Evolutionary conservation across 2,797 vertebrate species (phyloP), one percentile per base, ranked within the genome.

Genomic region (Lycodopsis pacificus): DNA sequence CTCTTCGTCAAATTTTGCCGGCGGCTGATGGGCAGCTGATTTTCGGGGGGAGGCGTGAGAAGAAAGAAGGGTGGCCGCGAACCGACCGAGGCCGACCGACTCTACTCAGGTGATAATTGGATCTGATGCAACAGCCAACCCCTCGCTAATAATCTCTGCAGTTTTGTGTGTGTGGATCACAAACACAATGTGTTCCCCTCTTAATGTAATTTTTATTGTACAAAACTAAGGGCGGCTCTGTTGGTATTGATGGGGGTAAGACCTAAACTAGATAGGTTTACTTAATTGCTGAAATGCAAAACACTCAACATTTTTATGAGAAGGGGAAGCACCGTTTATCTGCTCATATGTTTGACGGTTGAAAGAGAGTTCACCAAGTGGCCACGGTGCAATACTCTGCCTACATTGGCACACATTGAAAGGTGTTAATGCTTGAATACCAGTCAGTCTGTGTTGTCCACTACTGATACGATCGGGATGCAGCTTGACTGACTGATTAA

Each of bases 51-150:
- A 83, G 63, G 73, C 38, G 34, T 80, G 82, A 88, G 84, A 71
- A 86, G 85, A 84, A 77, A 76, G 77, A 85, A 62, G 49, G 54
- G 76, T 61, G 56, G 78, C 86, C 77, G 80, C 84, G 73, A 86
- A 80, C 65, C 58, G 63, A 73, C 70, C 65, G 68, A 73, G 69
- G 77, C 79, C 82, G 72, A 79, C 84, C 7, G 67, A 79, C 85
- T 88, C 84, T 86, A 80, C 84, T 92, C 86, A 90, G 89, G 93
- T 94, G 88, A 94, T 94, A 92, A 93, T 91, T 94, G 91, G 87
- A 87, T 88, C 86, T 91, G 88, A 91, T 91, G 82, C 87, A 91
- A 91, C 86, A 90, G 85, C 71, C 83, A 84, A 67, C 71, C 78
- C 57, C 27, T 61, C 12, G 57, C 82, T 87, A 92, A 90, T 91